Evolutionary conservation across 64 coral and sea anemone species (phyloP).

Genomic region (Platygyra sinensis): DNA sequence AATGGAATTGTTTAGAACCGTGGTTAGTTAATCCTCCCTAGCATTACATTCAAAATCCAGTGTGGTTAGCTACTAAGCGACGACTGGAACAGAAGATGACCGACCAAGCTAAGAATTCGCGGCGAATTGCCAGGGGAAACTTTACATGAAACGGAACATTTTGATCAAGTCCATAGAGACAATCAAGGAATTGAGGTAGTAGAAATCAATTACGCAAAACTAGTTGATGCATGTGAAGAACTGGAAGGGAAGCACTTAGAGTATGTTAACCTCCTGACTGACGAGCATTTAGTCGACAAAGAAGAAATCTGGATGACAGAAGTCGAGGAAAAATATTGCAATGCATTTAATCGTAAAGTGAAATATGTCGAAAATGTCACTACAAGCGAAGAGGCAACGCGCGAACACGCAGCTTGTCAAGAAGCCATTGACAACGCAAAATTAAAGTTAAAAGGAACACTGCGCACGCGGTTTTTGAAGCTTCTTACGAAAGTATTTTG

Average conservation of each 20-base stretch:
- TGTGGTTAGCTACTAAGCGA: constrained; percentile 23
- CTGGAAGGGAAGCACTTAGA: constrained; percentile 42
- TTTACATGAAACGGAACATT: constrained; percentile 24
- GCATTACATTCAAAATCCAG: constrained; percentile 56
- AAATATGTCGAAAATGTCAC: constrained; percentile 48
- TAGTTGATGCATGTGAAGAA: constrained; percentile 29
- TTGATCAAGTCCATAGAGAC: constrained; percentile 15
- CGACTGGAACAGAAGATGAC: constrained; percentile 31
- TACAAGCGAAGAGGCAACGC: constrained; percentile 32
- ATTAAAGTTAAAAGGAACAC: constrained; percentile 58
- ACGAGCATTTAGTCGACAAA: constrained; percentile 23
- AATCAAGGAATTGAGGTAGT: constrained; percentile 17
- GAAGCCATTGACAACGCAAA: constrained; percentile 23
- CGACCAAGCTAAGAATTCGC: not conserved
- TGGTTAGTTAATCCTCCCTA: constrained; percentile 11
- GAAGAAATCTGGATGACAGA: constrained; percentile 39
- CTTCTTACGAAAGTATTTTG: constrained; percentile 37
- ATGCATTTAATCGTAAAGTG: constrained; percentile 57
- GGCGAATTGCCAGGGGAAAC: not conserved
- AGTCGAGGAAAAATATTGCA: constrained; percentile 35
- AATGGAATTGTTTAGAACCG: no score
- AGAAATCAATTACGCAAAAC: constrained; percentile 6
- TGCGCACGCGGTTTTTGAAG: constrained; percentile 40
- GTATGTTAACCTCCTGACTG: constrained; percentile 43
- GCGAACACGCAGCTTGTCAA: constrained; percentile 26